Percentiles rank a stretch among this genome's conserved stretches.
These are phyloP conservation scores for Pogonognathellus flavescens DNA, from an alignment of 1,140 invertebrate species.

Conservation along the genomic window DNA sequence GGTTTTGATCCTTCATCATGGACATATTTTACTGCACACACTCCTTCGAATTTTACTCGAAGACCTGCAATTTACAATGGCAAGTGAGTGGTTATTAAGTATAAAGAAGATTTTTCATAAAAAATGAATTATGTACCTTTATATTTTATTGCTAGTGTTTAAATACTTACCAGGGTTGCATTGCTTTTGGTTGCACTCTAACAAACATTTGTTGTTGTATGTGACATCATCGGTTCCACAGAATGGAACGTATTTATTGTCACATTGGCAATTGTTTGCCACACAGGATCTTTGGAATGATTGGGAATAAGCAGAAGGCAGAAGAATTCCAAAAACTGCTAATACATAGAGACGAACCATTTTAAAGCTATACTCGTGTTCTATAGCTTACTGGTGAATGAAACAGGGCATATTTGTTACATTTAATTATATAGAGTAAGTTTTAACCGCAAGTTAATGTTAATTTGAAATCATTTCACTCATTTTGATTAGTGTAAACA, in stretches of 20 bases:
- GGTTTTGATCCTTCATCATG: neutral
- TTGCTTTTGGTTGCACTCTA: neutral
- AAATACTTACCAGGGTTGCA: neutral
- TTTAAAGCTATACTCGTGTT: neutral
- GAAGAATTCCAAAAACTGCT: neutral
- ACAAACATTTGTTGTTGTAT: neutral
- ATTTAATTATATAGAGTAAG: no score
- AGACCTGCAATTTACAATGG: neutral
- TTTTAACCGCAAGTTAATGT: no score
- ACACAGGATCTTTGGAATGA: neutral
- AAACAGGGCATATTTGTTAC: no score
- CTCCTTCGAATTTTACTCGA: constrained; percentile 5
- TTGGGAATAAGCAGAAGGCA: neutral
- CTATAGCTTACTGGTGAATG: no score
- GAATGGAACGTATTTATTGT: neutral
- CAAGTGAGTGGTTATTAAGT: no score
- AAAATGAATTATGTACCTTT: neutral
- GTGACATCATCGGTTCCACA: neutral
- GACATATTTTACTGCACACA: constrained; percentile 1
- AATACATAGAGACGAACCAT: neutral
- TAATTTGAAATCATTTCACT: no score
- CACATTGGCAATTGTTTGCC: neutral
- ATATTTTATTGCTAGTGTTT: neutral
- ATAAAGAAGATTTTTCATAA: neutral
- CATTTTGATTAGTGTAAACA: no score